phyloP scores from a whole-genome alignment of 2,888 invertebrate species.

The Lepidochrysops patricia region DNA sequence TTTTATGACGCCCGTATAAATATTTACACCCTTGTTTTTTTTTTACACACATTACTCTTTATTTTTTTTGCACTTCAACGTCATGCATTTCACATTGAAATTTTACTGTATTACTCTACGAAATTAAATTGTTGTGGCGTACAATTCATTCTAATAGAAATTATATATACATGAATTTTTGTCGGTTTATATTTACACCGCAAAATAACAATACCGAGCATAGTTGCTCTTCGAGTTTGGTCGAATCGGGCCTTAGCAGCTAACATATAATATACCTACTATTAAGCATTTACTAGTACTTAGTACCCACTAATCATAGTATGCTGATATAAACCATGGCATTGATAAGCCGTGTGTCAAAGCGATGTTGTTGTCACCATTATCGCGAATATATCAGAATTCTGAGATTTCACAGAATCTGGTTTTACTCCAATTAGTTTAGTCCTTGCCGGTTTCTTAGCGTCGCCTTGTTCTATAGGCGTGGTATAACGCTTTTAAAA shows the following conservation, averaged over 20 bases:
- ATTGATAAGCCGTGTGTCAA: neutral
- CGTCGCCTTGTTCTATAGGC: conserved; percentile 10
- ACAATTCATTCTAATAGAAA: too few relatives aligned
- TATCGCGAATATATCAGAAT: neutral
- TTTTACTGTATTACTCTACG: too few relatives aligned
- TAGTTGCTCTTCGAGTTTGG: too few relatives aligned
- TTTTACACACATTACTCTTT: too few relatives aligned
- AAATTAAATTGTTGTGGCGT: too few relatives aligned
- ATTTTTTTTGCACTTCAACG: too few relatives aligned
- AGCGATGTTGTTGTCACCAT: neutral
- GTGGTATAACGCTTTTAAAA: conserved; percentile 9
- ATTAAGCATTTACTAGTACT: neutral
- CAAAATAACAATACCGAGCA: too few relatives aligned
- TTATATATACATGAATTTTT: too few relatives aligned
- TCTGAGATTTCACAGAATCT: conserved; percentile 5
- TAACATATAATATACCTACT: neutral
- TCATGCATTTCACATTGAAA: too few relatives aligned
- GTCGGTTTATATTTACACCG: too few relatives aligned
- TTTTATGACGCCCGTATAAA: too few relatives aligned
- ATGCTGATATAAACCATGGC: neutral
- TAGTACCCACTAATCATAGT: neutral
- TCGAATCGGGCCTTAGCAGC: neutral
- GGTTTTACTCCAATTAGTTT: conserved; percentile 11
- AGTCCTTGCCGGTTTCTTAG: conserved; percentile 12
- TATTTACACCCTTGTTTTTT: too few relatives aligned